Base-by-base conservation (phyloP, 2,113 vertebrate genomes). In the Acrocephalus arundinaceus region DNA sequence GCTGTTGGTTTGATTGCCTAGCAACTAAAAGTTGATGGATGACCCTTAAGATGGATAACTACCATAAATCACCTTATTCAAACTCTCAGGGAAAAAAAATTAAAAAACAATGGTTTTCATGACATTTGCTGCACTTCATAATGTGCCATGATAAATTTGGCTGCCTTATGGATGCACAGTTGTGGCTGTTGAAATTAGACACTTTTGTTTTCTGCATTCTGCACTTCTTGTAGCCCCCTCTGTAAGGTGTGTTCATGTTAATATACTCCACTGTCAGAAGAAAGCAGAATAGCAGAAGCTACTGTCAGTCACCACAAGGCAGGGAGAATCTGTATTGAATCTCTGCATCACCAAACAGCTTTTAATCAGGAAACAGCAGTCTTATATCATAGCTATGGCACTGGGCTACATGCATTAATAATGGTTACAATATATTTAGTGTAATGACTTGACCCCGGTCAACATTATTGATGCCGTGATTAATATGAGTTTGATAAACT, bases 1-100 rank as follows among this genome's bases (percentile, higher is more conserved):
- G 98, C 99, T 99, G 99, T 98, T 98, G 98, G 98, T 98, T 98
- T 98, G 98, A 99, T 99, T 98, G 98, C 99, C 98, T 99, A 99
- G 98, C 99, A 99, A 99, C 99, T 98, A 98, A 97, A 98, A 98
- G 98, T 98, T 99, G 99, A 99, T 98, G 98, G 98, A 99, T 99
- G 99, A 99, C 98, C 98, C 99, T 98, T 98, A 99, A 98, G 99
- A 99, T 99, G 98, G 98, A 99, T 99, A 99, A 99, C 99, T 98
- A 98, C 98, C 98, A 99, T 99, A 99, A 99, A 99, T 99, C 99
- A 99, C 98, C 97, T 98, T 97, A 97, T 98, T 98, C 98, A 98
- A 97, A 98, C 94, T 97, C 97, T 96, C 96, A 94, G 90, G 96
- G 87, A 97, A 98, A 98, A 87, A 98, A 98, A 98, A 97, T 96